Percentiles rank a stretch among this genome's conserved stretches.
phyloP scores from a whole-genome alignment of 2,113 vertebrate species.

The Anthoscopus minutus region DNA sequence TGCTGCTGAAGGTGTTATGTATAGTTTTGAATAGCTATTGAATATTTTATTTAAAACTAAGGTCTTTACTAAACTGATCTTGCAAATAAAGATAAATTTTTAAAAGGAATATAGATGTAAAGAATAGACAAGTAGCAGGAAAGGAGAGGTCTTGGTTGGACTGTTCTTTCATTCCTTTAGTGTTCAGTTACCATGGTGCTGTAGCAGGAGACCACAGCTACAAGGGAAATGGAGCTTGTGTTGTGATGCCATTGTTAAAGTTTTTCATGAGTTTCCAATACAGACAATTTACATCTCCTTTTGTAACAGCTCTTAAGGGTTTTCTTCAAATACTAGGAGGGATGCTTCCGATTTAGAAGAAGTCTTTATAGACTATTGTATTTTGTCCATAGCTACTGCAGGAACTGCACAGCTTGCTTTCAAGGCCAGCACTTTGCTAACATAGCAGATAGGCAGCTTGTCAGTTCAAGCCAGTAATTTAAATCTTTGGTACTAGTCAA shows the following conservation, averaged over 20 bases:
- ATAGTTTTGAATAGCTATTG: neutral
- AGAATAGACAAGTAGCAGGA: neutral
- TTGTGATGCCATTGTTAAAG: neutral
- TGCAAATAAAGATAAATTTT: neutral
- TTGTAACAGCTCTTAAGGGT: neutral
- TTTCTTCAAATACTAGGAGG: neutral
- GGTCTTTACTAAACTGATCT: neutral
- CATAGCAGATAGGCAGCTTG: constrained; percentile 1
- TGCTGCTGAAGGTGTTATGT: neutral
- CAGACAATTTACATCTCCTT: neutral
- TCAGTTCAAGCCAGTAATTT: constrained; percentile 46
- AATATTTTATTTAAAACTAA: neutral
- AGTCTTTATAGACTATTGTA: neutral
- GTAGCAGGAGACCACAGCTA: neutral
- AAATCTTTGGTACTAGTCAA: constrained; percentile 45
- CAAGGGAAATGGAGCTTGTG: neutral
- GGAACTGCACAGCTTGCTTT: neutral
- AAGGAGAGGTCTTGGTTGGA: neutral
- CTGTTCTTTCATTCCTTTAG: neutral
- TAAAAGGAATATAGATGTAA: neutral
- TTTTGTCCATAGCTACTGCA: neutral
- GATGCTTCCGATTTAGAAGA: neutral
- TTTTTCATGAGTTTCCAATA: neutral
- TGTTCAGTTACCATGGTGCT: constrained; percentile 1
- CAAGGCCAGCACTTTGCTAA: neutral